phyloP scores from a whole-genome alignment of 2,797 vertebrate species.

The Hirundo rustica region DNA sequence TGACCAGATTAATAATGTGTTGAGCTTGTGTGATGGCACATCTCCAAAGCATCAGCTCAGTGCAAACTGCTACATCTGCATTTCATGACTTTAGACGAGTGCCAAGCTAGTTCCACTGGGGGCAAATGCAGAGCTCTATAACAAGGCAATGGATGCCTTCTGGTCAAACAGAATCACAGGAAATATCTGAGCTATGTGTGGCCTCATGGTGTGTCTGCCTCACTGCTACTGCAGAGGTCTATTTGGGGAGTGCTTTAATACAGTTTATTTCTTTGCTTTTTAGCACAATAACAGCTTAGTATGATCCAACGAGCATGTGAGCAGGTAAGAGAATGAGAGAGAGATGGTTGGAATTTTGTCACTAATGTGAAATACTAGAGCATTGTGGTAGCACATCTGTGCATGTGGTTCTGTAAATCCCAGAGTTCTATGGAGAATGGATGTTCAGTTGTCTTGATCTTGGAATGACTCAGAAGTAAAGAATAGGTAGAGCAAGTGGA shows the following conservation, averaged over 20 bases:
- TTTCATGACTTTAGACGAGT: slow-evolving; percentile 29
- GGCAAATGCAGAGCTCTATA: neutral
- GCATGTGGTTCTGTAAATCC: neutral
- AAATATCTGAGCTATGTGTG: neutral
- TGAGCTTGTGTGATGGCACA: slow-evolving; percentile 27
- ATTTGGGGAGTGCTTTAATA: neutral
- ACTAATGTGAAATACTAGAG: neutral
- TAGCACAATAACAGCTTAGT: neutral
- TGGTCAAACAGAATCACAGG: neutral
- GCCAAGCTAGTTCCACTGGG: slow-evolving; percentile 13
- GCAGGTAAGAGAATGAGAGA: neutral
- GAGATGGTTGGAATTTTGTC: neutral
- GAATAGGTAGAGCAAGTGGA: neutral
- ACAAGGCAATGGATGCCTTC: neutral
- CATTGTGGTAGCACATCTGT: neutral
- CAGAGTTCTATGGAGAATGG: neutral
- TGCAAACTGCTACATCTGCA: slow-evolving; percentile 24
- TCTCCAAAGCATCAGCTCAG: slow-evolving; percentile 52
- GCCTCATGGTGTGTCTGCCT: neutral
- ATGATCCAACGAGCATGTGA: neutral
- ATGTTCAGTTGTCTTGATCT: neutral
- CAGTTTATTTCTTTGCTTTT: neutral
- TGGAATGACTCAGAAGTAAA: neutral
- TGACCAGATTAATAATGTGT: slow-evolving; percentile 36
- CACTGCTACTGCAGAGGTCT: neutral